phyloP scores from a whole-genome alignment of 2,888 invertebrate genomes.

The Andrena hattorfiana region DNA sequence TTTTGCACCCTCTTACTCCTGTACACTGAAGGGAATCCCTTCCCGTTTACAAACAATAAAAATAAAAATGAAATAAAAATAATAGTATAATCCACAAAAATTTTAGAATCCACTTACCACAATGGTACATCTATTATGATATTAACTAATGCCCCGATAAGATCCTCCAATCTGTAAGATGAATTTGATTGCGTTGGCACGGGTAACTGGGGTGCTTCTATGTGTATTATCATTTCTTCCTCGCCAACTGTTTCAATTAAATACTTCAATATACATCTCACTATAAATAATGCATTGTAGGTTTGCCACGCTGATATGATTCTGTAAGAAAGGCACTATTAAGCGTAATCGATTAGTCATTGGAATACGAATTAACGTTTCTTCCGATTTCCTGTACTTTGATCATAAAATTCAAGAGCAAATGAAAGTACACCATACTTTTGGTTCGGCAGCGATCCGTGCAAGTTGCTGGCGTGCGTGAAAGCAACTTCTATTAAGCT shows the following conservation, averaged over 20 bases:
- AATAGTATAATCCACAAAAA: too few relatives aligned
- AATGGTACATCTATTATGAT: constrained; percentile 94
- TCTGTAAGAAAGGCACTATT: constrained; percentile 85
- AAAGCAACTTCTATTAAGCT: constrained; percentile 95
- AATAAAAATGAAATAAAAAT: too few relatives aligned
- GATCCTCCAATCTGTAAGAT: constrained; percentile 87
- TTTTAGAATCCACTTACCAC: constrained; percentile 86
- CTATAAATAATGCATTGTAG: constrained; percentile 96
- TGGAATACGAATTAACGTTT: not conserved
- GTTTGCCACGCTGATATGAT: constrained; percentile 96
- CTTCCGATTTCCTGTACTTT: not conserved
- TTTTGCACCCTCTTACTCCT: too few relatives aligned
- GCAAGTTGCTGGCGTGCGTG: constrained; percentile 92
- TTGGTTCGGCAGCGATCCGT: constrained; percentile 94
- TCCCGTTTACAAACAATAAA: too few relatives aligned
- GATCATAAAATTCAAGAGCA: not conserved
- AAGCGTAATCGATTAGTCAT: not conserved
- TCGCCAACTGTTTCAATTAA: constrained; percentile 96
- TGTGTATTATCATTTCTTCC: constrained; percentile 93
- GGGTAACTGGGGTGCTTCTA: constrained; percentile 87
- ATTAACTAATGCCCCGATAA: constrained; percentile 92
- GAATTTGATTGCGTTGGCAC: constrained; percentile 78
- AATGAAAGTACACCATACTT: constrained; percentile 87
- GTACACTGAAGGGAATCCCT: too few relatives aligned
- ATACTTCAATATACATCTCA: constrained; percentile 94